Percentiles rank a stretch among this genome's conserved stretches.
phyloP scores from a whole-genome alignment of 2,113 vertebrate genomes.

The Oceanodroma tethys region DNA sequence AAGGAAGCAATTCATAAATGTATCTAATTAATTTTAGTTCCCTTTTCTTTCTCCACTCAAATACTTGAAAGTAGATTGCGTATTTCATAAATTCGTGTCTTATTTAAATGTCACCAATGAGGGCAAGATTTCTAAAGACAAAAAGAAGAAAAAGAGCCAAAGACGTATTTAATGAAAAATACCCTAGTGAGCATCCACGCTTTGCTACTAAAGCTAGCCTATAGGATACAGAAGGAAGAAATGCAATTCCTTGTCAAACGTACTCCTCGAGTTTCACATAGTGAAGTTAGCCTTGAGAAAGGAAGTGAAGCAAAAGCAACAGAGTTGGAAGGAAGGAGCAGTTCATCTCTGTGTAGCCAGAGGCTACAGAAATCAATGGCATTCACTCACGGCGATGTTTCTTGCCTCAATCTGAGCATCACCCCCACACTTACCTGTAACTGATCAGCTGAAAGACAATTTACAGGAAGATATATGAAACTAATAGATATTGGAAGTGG shows the following conservation, averaged over 20 bases:
- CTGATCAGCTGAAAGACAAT: background rate
- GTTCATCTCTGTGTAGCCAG: background rate
- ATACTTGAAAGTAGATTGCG: background rate
- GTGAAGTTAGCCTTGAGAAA: background rate
- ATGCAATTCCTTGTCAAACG: background rate
- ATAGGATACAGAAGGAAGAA: background rate
- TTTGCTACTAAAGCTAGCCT: background rate
- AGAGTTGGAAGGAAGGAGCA: background rate
- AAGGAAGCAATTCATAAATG: background rate
- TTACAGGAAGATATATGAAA: background rate
- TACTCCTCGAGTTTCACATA: background rate
- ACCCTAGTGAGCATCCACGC: background rate
- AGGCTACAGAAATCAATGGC: background rate
- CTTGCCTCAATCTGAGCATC: background rate
- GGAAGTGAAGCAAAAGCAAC: background rate
- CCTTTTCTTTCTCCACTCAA: background rate
- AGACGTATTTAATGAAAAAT: background rate
- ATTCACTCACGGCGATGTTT: background rate
- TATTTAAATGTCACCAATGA: background rate
- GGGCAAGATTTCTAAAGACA: background rate
- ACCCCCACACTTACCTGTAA: background rate
- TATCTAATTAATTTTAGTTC: background rate
- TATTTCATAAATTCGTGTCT: background rate
- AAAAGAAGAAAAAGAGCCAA: background rate
- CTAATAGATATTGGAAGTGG: background rate